Evolutionary conservation across 35 echinoderm and acorn worm species (phyloP).

Genomic region (Patiria miniata): DNA sequence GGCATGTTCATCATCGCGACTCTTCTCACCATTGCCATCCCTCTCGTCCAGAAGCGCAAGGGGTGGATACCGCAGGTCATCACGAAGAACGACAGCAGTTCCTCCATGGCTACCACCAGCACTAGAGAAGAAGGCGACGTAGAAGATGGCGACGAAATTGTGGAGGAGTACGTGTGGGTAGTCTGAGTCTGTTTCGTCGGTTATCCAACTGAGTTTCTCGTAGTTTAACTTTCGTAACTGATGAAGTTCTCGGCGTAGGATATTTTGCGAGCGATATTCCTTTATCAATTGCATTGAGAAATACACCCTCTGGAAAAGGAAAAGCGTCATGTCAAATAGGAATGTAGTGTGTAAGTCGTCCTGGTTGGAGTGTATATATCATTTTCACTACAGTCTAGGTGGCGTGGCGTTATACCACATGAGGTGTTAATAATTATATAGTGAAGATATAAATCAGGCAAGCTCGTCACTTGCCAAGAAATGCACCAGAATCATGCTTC

Average conservation of each 20-base stretch:
- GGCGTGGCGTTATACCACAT: background rate
- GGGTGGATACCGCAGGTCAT: conserved; percentile 70
- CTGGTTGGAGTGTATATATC: background rate
- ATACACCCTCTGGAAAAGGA: background rate
- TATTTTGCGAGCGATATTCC: background rate
- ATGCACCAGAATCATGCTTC: background rate
- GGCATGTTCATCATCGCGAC: conserved; percentile 62
- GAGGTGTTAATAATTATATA: background rate
- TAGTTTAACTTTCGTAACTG: background rate
- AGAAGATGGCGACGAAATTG: conserved; percentile 16
- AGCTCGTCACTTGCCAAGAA: background rate
- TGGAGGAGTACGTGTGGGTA: conserved; percentile 51
- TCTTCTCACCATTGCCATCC: conserved; percentile 59
- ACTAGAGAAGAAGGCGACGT: conserved; percentile 20
- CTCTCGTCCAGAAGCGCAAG: conserved; percentile 62
- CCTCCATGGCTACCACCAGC: background rate
- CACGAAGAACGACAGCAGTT: conserved; percentile 26
- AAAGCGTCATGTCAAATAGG: background rate
- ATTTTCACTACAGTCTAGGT: background rate
- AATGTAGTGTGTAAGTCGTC: background rate
- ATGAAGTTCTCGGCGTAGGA: no score
- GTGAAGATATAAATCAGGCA: background rate
- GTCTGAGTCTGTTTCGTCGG: conserved; percentile 16
- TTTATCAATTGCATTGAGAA: background rate
- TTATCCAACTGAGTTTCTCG: background rate